Conservation (phyloP, 2,888 invertebrate genomes). For the Tromatobia lineatoria region DNA sequence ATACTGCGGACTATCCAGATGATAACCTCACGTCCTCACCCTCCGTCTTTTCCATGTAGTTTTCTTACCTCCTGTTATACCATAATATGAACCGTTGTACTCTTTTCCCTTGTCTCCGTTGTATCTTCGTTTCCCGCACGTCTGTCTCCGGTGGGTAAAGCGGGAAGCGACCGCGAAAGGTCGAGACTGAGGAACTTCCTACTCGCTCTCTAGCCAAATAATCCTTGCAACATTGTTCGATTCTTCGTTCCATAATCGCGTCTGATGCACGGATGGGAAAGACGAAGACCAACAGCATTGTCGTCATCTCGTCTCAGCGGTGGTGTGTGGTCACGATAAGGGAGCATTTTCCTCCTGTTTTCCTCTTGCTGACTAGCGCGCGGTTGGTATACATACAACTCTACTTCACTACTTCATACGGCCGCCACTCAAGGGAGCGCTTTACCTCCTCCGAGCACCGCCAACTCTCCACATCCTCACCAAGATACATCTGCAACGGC, state of each 20-base stretch:
- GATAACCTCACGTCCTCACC: conserved; percentile 34
- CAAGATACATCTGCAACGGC: conserved; percentile 36
- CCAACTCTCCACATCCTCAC: conserved; percentile 19
- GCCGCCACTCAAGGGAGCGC: conserved; percentile 49
- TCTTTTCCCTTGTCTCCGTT: conserved; percentile 38
- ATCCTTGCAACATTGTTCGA: conserved; percentile 64
- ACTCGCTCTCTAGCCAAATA: conserved; percentile 64
- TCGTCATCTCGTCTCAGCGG: conserved; percentile 20
- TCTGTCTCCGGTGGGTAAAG: conserved; percentile 7
- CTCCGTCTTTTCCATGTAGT: conserved; percentile 36
- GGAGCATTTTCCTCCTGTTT: conserved; percentile 38
- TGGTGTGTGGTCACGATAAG: conserved; percentile 45
- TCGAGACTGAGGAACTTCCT: conserved; percentile 24
- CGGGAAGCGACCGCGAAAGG: not conserved
- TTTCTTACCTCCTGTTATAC: conserved; percentile 48
- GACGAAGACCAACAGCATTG: conserved; percentile 15
- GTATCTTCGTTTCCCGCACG: conserved; percentile 6
- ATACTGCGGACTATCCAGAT: conserved; percentile 50
- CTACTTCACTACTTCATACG: conserved; percentile 11
- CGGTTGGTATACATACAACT: not conserved
- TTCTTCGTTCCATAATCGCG: conserved; percentile 67
- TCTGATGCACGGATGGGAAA: conserved; percentile 54
- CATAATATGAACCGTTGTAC: conserved; percentile 49
- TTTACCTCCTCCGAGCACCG: conserved; percentile 26
- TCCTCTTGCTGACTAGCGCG: conserved; percentile 3